These are phyloP conservation scores for Botrylloides violaceus DNA, from an alignment of 23 tunicate genomes.

Conservation along the genomic window DNA sequence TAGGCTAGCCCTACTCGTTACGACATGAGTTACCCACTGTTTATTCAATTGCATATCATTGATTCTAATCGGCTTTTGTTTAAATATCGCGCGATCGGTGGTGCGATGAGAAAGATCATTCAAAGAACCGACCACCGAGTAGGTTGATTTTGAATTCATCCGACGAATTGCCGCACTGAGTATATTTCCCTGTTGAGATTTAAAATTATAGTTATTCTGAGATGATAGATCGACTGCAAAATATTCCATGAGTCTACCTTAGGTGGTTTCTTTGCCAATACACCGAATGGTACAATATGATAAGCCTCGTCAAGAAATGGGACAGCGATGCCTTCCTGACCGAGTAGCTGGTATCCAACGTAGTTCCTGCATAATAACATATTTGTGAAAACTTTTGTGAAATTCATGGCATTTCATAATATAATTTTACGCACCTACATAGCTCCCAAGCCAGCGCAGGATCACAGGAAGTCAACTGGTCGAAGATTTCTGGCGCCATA, in stretches of 20 bases:
- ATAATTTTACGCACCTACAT: constrained; percentile 44
- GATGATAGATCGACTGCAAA: not conserved
- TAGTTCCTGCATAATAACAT: constrained; percentile 32
- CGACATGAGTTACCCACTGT: too few relatives aligned
- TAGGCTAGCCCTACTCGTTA: too few relatives aligned
- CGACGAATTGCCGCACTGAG: not conserved
- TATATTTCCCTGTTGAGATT: constrained; percentile 1
- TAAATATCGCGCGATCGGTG: constrained; percentile 58
- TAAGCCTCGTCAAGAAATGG: constrained; percentile 91
- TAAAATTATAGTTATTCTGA: too few relatives aligned
- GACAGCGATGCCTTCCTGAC: constrained; percentile 58
- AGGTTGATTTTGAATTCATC: constrained; percentile 18
- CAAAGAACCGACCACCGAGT: constrained; percentile 68
- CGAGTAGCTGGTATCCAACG: constrained; percentile 76
- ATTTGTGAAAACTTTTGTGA: not conserved
- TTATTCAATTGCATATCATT: constrained; percentile 55
- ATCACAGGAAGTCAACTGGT: constrained; percentile 64
- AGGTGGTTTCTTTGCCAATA: constrained; percentile 51
- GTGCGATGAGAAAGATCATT: constrained; percentile 43
- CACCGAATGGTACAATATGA: constrained; percentile 86
- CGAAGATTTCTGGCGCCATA: constrained; percentile 69
- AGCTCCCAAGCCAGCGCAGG: constrained; percentile 89
- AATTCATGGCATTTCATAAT: not conserved
- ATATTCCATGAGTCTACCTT: too few relatives aligned
- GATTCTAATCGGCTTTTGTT: constrained; percentile 64